These are phyloP conservation scores for Aelia acuminata DNA, from an alignment of 2,888 invertebrate species.

Conservation along the genomic window DNA sequence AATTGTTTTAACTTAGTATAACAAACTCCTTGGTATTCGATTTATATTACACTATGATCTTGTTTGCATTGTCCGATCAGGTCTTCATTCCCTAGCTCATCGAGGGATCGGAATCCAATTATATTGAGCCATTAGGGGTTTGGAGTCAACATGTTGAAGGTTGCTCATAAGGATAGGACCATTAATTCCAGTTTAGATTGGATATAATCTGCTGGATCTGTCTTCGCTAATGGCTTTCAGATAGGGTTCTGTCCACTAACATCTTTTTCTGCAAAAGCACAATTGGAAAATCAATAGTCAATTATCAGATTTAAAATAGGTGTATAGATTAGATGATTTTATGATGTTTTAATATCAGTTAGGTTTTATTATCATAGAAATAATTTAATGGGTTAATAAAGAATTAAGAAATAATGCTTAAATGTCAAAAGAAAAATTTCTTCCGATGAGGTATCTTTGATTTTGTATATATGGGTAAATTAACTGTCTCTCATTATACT, in stretches of 20 bases:
- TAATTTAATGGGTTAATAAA: too few relatives aligned
- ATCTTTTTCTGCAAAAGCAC: not conserved
- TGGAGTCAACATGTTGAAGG: constrained; percentile 11
- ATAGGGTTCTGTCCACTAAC: not conserved
- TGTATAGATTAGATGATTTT: too few relatives aligned
- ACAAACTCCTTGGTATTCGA: too few relatives aligned
- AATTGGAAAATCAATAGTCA: not conserved
- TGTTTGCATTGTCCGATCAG: not conserved
- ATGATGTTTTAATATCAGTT: too few relatives aligned
- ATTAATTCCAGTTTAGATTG: constrained; percentile 26
- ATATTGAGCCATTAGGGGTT: not conserved
- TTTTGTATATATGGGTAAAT: too few relatives aligned
- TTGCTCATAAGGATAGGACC: not conserved
- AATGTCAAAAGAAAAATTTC: too few relatives aligned
- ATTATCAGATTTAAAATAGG: not conserved
- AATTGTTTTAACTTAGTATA: too few relatives aligned
- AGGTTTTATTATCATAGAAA: too few relatives aligned
- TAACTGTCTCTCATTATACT: too few relatives aligned
- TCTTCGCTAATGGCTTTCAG: not conserved
- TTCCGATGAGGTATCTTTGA: too few relatives aligned
- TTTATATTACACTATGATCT: too few relatives aligned
- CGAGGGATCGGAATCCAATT: not conserved
- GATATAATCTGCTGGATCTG: not conserved
- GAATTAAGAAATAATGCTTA: too few relatives aligned
- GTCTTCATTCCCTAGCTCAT: not conserved